Evolutionary conservation across 2,797 vertebrate genomes (phyloP), one percentile per base, ranked within the genome.

Genomic region (Spinibarbus caldwelli): DNA sequence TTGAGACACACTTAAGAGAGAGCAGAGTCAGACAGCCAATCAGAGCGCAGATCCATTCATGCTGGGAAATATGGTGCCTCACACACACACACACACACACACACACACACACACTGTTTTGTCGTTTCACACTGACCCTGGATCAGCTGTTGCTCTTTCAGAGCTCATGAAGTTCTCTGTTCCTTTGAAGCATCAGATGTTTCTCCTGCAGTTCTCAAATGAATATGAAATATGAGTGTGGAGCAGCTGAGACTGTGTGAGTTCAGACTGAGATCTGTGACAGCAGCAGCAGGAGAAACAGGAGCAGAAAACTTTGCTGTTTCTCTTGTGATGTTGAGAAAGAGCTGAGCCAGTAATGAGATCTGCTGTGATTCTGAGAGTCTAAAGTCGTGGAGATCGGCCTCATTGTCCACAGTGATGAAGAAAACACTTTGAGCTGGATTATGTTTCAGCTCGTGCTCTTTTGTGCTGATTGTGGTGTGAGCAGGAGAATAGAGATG

Each of bases 391-490:
- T 62, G 26, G 26, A 62, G 59, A 62, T 62, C 59, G 59, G 59
- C 26, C 26, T 91, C 85, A 88, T 92, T 95, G 92, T 92, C 90
- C 70, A 81, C 38, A 83, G 73, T 90, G 84, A 84, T 85, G 85
- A 88, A 91, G 90, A 93, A 64, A 80, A 89, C 83, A 89, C 94
- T 96, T 94, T 94, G 91, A 94, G 93, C 90, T 86, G 93, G 92
- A 94, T 95, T 90, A 90, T 92, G 91, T 96, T 96, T 92, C 95
- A 91, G 87, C 83, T 83, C 92, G 92, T 90, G 89, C 90, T 88
- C 93, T 95, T 96, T 96, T 96, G 94, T 94, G 80, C 85, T 93
- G 96, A 91, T 95, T 95, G 91, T 93, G 91, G 93, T 91, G 83
- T 82, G 90, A 86, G 89, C 81, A 81, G 91, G 83, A 94, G 94